A percentile compares a stretch with the other conserved stretches of the same genome.
Conservation (phyloP, 2,797 vertebrate genomes). For the Rhinogobio ventralis region DNA sequence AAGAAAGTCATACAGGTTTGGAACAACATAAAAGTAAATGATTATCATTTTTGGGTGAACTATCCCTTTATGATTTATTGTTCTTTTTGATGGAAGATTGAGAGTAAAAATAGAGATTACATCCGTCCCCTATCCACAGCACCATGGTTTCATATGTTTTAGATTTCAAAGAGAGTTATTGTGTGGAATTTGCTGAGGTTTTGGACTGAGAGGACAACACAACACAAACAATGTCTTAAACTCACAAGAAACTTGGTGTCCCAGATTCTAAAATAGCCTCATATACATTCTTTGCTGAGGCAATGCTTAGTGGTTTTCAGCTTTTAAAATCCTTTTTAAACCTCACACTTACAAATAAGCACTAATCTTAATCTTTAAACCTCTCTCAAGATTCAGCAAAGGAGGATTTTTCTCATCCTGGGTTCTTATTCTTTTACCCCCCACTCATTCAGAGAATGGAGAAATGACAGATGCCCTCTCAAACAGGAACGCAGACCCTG, state of each 20-base stretch:
- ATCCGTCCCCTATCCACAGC: background rate
- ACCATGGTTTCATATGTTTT: slow-evolving; percentile 12
- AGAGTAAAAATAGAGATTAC: slow-evolving; percentile 4
- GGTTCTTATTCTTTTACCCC: slow-evolving; percentile 29
- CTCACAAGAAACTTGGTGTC: slow-evolving; percentile 23
- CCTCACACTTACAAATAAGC: slow-evolving; percentile 37
- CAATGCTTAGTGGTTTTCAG: slow-evolving; percentile 31
- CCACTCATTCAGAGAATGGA: slow-evolving; percentile 65
- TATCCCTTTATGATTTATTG: background rate
- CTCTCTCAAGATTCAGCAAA: slow-evolving; percentile 21
- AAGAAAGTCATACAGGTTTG: background rate
- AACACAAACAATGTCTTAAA: slow-evolving; percentile 46
- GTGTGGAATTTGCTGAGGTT: slow-evolving; percentile 48
- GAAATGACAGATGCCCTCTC: slow-evolving; percentile 61
- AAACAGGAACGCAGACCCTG: slow-evolving; percentile 53
- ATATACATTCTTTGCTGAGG: slow-evolving; percentile 32
- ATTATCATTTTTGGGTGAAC: background rate
- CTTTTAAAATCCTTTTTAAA: slow-evolving; percentile 38
- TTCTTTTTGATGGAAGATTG: background rate
- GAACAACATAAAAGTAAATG: background rate
- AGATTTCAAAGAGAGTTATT: slow-evolving; percentile 31
- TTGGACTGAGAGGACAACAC: slow-evolving; percentile 25
- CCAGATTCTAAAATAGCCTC: slow-evolving; percentile 43
- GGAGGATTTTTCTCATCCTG: slow-evolving; percentile 26
- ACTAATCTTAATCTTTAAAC: slow-evolving; percentile 43